These are phyloP conservation scores for Argyresthia goedartella DNA, from an alignment of 2,888 invertebrate genomes.

Conservation along the genomic window DNA sequence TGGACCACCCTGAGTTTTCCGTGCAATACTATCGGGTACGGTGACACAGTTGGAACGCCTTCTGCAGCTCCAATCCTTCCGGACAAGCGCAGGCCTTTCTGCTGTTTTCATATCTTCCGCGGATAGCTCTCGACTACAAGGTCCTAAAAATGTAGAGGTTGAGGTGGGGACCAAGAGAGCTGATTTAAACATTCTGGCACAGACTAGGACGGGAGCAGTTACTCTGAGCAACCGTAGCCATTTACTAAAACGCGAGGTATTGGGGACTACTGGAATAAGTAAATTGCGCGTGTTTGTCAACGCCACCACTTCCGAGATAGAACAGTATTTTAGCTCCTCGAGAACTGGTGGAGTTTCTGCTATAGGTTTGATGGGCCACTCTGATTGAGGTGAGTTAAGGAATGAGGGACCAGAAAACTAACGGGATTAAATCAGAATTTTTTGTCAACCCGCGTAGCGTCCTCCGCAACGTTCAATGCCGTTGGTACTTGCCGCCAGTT, in stretches of 20 bases:
- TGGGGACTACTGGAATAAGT: slow-evolving; percentile 2
- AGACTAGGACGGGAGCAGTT: slow-evolving; percentile 4
- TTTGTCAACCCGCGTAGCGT: neutral
- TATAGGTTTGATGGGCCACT: neutral
- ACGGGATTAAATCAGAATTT: neutral
- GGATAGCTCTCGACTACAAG: too few relatives aligned
- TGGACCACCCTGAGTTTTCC: too few relatives aligned
- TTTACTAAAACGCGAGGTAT: slow-evolving; percentile 7
- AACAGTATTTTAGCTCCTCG: too few relatives aligned
- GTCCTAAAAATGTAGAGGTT: too few relatives aligned
- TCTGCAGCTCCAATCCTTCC: too few relatives aligned
- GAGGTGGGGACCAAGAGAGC: too few relatives aligned
- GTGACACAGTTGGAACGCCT: too few relatives aligned
- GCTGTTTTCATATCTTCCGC: neutral
- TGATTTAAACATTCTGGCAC: too few relatives aligned
- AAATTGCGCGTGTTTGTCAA: neutral
- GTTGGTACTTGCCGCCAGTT: neutral
- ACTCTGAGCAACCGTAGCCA: slow-evolving; percentile 10
- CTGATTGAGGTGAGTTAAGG: neutral
- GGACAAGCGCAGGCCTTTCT: too few relatives aligned
- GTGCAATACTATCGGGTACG: too few relatives aligned
- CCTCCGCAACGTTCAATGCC: neutral
- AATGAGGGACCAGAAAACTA: neutral
- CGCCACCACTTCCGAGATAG: too few relatives aligned
- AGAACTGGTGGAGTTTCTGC: too few relatives aligned